A percentile compares a stretch with the other conserved stretches of the same genome.
Evolutionary conservation across 2,113 vertebrate genomes (phyloP).

Genomic region (Megaceryle maxima): DNA sequence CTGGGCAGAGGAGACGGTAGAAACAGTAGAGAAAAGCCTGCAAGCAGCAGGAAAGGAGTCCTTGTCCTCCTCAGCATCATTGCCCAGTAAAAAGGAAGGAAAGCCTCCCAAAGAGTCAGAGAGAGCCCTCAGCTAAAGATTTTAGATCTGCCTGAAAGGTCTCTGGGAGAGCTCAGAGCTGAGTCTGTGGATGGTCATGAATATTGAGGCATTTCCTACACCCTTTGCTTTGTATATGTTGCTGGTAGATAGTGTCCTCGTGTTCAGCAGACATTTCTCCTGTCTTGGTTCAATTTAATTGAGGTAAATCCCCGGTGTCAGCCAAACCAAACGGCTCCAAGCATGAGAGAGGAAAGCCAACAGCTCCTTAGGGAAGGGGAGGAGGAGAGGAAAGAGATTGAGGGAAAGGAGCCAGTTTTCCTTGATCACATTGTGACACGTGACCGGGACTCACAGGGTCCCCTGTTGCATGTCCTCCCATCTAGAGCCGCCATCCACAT

Average conservation of each 20-base stretch:
- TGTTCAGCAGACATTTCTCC: background rate
- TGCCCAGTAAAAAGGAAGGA: background rate
- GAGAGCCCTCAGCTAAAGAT: background rate
- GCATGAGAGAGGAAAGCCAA: background rate
- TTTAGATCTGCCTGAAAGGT: background rate
- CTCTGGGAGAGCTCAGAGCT: background rate
- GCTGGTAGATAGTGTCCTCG: background rate
- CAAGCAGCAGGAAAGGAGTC: background rate
- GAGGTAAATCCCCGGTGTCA: background rate
- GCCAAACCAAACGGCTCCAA: background rate
- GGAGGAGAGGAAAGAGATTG: background rate
- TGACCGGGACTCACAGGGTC: constrained; percentile 36
- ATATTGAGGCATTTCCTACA: background rate
- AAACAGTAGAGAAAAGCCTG: background rate
- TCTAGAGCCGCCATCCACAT: background rate
- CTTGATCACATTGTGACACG: constrained; percentile 22
- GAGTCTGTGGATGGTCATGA: background rate
- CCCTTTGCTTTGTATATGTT: accelerated
- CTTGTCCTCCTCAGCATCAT: background rate
- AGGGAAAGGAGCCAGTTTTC: background rate
- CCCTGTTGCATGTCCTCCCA: background rate
- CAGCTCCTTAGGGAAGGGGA: background rate
- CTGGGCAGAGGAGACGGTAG: background rate
- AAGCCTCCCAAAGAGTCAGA: background rate
- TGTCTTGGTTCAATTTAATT: background rate